Evolutionary conservation across 1,140 invertebrate genomes (phyloP).

Genomic region (Meloidogyne hapla): DNA sequence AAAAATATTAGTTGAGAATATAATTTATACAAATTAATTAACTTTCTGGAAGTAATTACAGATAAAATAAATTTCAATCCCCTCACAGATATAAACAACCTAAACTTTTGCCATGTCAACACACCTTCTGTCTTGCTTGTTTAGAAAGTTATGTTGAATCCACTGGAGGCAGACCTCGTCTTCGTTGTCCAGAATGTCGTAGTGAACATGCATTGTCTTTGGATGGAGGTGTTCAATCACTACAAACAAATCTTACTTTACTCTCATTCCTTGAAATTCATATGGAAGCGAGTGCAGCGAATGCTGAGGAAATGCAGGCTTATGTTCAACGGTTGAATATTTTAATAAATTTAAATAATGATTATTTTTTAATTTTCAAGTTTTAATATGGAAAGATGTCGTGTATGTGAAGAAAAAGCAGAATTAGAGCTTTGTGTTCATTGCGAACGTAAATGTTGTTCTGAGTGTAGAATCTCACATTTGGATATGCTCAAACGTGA

Average conservation of each 20-base stretch:
- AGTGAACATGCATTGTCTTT: slow-evolving; percentile 71
- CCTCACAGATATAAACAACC: slow-evolving; percentile 74
- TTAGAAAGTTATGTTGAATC: slow-evolving; percentile 88
- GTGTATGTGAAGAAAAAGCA: slow-evolving; percentile 83
- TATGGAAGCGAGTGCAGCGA: slow-evolving; percentile 85
- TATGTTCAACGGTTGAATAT: slow-evolving; percentile 56
- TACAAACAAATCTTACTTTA: slow-evolving; percentile 91
- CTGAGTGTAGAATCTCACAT: slow-evolving; percentile 71
- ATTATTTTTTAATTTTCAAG: slow-evolving; percentile 35
- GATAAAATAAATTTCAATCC: background rate
- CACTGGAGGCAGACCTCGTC: slow-evolving; percentile 80
- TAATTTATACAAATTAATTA: too few relatives aligned
- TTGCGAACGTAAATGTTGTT: slow-evolving; percentile 80
- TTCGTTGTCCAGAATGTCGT: slow-evolving; percentile 98
- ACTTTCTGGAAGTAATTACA: background rate
- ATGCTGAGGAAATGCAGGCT: slow-evolving; percentile 70
- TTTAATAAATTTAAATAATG: slow-evolving; percentile 40
- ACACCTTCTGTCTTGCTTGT: slow-evolving; percentile 98
- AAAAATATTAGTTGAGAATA: too few relatives aligned
- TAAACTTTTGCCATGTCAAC: slow-evolving; percentile 95
- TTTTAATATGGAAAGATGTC: slow-evolving; percentile 63
- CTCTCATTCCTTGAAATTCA: slow-evolving; percentile 90
- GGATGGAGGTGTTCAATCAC: slow-evolving; percentile 83
- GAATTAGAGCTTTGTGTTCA: slow-evolving; percentile 84
- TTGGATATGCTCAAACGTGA: slow-evolving; percentile 90